These are phyloP conservation scores for Elanus axillaris DNA, from an alignment of 2,113 vertebrate species.

Conservation along the genomic window DNA sequence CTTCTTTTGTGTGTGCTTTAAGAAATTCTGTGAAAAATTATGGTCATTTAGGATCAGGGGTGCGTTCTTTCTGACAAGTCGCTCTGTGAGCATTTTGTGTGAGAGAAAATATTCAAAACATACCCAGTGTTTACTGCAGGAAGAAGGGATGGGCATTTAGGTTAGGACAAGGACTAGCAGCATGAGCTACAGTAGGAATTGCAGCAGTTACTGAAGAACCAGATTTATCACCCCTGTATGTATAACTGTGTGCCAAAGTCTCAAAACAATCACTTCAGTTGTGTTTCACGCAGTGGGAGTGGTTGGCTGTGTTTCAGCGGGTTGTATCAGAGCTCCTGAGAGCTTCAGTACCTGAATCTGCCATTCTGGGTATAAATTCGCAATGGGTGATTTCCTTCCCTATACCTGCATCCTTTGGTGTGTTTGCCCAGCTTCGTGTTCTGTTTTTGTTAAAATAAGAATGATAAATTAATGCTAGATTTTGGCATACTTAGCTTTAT, in stretches of 20 bases:
- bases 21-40: not conserved
- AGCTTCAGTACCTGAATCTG: not conserved
- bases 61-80: not conserved
- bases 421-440: not conserved
- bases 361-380: not conserved
- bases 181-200: not conserved
- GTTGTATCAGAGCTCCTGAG: not conserved
- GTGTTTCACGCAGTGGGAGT: not conserved
- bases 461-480: not conserved
- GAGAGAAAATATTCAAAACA: not conserved
- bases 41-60: not conserved
- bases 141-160: not conserved
- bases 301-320: not conserved
- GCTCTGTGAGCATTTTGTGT: not conserved
- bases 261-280: not conserved
- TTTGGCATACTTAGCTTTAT: not conserved
- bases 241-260: not conserved
- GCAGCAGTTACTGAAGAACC: not conserved
- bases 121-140: not conserved
- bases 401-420: not conserved
- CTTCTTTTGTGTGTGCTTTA: not conserved
- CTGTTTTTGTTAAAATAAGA: not conserved
- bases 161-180: not conserved
- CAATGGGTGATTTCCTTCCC: not conserved
- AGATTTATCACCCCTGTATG: not conserved